Evolutionary conservation across 2,113 vertebrate genomes (phyloP).

Genomic region (Proteles cristata): DNA sequence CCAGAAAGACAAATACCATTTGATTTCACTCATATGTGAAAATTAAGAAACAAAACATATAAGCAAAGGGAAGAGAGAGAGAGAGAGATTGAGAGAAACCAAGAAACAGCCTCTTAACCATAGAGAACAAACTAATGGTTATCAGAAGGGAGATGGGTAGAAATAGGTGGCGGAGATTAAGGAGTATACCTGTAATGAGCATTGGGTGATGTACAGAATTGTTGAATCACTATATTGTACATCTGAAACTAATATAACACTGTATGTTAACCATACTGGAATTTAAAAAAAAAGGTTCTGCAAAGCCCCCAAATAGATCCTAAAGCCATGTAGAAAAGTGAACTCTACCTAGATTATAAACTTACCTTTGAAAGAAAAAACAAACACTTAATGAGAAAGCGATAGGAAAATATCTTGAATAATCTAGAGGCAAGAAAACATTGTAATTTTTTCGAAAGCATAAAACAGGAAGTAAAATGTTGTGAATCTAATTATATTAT

Average conservation of each 20-base stretch:
- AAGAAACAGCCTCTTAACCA: neutral
- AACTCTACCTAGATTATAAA: neutral
- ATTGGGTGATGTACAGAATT: neutral
- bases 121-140: neutral
- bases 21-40: neutral
- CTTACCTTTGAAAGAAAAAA: neutral
- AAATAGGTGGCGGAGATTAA: neutral
- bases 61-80: neutral
- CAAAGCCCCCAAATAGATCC: neutral
- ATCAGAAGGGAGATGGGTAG: neutral
- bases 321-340: neutral
- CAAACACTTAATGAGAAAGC: neutral
- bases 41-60: neutral
- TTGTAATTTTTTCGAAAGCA: neutral
- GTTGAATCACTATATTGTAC: neutral
- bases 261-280: neutral
- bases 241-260: neutral
- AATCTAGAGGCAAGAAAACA: neutral
- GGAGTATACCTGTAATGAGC: neutral
- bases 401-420: neutral
- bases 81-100: neutral
- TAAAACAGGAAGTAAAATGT: neutral
- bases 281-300: neutral
- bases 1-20: neutral
- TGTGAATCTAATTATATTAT: neutral